A percentile compares a stretch with the other conserved stretches of the same genome.
phyloP scores from a whole-genome alignment of 2,797 vertebrate genomes.

The Anguilla marmorata region DNA sequence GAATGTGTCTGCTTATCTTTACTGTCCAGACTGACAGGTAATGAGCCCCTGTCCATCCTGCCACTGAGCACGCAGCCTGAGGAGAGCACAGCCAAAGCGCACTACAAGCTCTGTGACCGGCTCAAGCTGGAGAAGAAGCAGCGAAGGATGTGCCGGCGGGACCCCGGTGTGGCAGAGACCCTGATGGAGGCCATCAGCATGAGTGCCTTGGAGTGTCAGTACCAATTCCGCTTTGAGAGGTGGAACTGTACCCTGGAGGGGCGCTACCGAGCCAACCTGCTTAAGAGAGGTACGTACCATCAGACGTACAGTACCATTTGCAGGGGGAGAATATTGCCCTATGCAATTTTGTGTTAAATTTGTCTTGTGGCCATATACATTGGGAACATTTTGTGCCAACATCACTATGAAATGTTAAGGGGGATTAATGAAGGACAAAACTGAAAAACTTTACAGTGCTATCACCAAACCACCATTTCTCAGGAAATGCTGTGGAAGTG shows the following conservation, averaged over 20 bases:
- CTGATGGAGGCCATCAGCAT: conserved; percentile 96
- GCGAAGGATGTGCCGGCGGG: conserved; percentile 93
- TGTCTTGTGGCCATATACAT: not conserved
- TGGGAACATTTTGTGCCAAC: not conserved
- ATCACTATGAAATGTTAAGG: not conserved
- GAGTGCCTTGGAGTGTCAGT: conserved; percentile 95
- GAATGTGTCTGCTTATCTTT: not conserved
- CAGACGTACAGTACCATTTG: not conserved
- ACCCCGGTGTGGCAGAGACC: conserved; percentile 94
- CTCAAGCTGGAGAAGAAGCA: conserved; percentile 98
- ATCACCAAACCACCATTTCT: too few species aligned
- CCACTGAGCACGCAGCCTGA: conserved; percentile 90
- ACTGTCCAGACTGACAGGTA: conserved; percentile 86
- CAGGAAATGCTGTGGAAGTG: not conserved
- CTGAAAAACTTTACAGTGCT: not conserved
- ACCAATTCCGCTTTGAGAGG: conserved; percentile 97
- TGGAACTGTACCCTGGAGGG: conserved; percentile 98
- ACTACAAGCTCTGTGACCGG: conserved; percentile 96
- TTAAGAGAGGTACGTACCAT: conserved; percentile 83
- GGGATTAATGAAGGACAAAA: not conserved
- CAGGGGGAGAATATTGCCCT: not conserved
- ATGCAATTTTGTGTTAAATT: not conserved
- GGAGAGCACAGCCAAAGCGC: conserved; percentile 82
- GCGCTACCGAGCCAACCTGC: conserved; percentile 87
- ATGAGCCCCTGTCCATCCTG: conserved; percentile 94